phyloP scores from a whole-genome alignment of 2,797 vertebrate species.

The Leuciscus waleckii region DNA sequence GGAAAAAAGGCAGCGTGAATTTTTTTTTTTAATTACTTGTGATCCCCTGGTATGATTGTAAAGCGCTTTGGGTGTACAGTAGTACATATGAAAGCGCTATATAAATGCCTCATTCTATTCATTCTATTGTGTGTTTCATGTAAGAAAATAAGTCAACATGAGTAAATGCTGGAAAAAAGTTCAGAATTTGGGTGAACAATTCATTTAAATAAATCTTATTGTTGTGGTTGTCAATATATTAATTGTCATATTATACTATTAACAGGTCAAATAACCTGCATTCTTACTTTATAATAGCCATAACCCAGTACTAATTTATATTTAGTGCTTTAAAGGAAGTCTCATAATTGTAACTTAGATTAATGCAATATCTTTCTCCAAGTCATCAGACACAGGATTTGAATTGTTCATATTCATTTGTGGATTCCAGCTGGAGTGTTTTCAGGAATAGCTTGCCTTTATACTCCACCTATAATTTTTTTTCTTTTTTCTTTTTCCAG shows the following conservation, averaged over 20 bases:
- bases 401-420: neutral
- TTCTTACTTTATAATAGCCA: neutral
- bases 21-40: neutral
- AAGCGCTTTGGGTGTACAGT: too few species aligned
- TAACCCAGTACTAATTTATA: neutral
- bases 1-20: neutral
- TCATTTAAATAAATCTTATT: neutral
- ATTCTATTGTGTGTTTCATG: neutral
- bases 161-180: neutral
- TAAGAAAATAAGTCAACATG: neutral
- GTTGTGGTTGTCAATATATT: neutral
- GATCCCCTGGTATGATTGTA: too few species aligned
- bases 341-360: conserved; percentile 12
- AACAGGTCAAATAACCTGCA: neutral
- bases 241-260: neutral
- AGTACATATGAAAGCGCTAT: too few species aligned
- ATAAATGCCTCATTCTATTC: too few species aligned
- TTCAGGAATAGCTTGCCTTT: neutral
- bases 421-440: neutral
- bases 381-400: neutral
- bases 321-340: neutral
- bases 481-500: neutral
- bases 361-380: conserved; percentile 5
- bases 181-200: neutral
- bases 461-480: neutral